These are phyloP conservation scores for Melipona beecheii DNA, from an alignment of 2,888 invertebrate species.

Conservation along the genomic window DNA sequence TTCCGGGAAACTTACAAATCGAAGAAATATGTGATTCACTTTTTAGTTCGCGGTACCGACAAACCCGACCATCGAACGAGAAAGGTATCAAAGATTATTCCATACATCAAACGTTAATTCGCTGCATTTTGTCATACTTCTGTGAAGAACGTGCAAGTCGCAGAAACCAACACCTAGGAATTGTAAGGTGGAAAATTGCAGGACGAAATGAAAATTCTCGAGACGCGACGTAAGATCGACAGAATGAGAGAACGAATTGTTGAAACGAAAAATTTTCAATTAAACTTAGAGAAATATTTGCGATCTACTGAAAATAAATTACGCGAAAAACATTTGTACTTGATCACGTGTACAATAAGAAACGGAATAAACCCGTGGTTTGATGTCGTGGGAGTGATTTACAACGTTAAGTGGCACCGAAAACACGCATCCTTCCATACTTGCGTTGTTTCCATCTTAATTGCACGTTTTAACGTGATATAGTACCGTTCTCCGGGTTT, in stretches of 20 bases:
- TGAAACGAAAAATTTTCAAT: background rate
- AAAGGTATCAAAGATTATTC: background rate
- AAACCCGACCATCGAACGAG: background rate
- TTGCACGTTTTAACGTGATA: slow-evolving; percentile 1
- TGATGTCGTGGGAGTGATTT: background rate
- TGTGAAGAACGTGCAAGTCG: slow-evolving; percentile 16
- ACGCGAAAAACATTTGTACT: background rate
- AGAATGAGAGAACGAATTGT: background rate
- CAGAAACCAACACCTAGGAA: background rate
- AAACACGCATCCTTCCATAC: background rate
- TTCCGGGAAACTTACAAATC: slow-evolving; percentile 5
- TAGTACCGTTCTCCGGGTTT: background rate
- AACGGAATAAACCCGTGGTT: background rate
- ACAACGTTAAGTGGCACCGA: background rate
- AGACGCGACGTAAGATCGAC: background rate
- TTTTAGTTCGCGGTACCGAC: slow-evolving; percentile 33
- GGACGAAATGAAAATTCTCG: background rate
- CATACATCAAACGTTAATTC: background rate
- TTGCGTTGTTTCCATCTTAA: slow-evolving; percentile 1
- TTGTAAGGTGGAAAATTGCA: background rate
- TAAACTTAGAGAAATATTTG: background rate
- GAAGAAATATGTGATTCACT: slow-evolving; percentile 49
- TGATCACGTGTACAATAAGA: background rate
- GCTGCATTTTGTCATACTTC: slow-evolving; percentile 6
- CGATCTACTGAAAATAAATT: slow-evolving; percentile 1